These are phyloP conservation scores for Peromyscus polionotus DNA, from an alignment of 2,113 vertebrate genomes.

Conservation along the genomic window DNA sequence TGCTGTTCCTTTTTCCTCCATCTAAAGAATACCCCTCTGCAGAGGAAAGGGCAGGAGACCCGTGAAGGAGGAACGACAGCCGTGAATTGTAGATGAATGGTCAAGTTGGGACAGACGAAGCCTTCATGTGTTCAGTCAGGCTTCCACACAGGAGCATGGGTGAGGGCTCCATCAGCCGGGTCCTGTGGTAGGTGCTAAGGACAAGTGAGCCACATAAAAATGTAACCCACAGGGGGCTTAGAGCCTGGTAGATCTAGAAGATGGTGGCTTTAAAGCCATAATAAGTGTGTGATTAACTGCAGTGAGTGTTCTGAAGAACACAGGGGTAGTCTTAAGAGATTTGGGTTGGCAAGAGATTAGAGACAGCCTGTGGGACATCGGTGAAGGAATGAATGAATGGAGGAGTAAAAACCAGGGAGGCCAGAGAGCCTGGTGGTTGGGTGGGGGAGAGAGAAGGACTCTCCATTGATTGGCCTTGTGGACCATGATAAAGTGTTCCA, in stretches of 20 bases:
- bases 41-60: background rate
- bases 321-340: background rate
- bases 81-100: background rate
- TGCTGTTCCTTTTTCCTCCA: background rate
- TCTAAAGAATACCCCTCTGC: background rate
- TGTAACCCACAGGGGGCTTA: background rate
- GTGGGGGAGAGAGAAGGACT: background rate
- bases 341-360: background rate
- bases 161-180: background rate
- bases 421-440: background rate
- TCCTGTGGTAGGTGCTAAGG: background rate
- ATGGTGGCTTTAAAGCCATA: background rate
- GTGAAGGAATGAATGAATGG: background rate
- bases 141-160: fast-evolving
- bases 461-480: fast-evolving
- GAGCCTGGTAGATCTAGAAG: background rate
- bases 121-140: background rate
- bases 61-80: background rate
- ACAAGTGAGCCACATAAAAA: background rate
- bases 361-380: background rate
- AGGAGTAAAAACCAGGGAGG: background rate
- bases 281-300: background rate
- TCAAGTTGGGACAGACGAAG: background rate
- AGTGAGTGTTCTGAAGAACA: background rate
- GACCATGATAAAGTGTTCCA: background rate